Evolutionary conservation across 2,888 invertebrate genomes (phyloP).

Genomic region (Drosophila birchii): DNA sequence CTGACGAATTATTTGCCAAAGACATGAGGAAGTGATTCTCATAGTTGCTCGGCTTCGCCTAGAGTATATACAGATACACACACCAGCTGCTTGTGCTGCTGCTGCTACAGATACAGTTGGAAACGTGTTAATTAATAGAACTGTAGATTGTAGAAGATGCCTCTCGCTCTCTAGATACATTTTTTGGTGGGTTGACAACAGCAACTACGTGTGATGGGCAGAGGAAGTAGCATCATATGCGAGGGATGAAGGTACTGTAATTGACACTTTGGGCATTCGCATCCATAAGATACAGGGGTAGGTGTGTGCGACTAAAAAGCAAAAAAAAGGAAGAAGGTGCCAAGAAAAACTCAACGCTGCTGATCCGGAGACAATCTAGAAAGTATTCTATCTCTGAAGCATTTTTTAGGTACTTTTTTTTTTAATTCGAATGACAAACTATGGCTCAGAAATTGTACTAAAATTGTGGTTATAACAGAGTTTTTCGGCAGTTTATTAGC

Average conservation of each 20-base stretch:
- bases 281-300: neutral
- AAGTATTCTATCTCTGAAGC: neutral
- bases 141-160: slow-evolving; percentile 18
- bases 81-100: slow-evolving; percentile 3
- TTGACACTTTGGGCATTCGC: slow-evolving; percentile 13
- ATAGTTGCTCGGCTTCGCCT: slow-evolving; percentile 32
- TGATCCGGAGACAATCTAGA: neutral
- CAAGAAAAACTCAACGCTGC: slow-evolving; percentile 2
- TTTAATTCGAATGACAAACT: neutral
- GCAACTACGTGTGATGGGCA: slow-evolving; percentile 14
- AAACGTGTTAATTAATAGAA: slow-evolving; percentile 42
- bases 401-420: neutral
- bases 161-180: slow-evolving; percentile 13
- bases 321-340: neutral
- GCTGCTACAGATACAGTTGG: slow-evolving; percentile 9
- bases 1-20: slow-evolving; percentile 40
- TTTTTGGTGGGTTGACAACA: slow-evolving; percentile 8
- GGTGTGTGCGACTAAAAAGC: neutral
- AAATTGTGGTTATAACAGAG: neutral
- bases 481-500: neutral
- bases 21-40: slow-evolving; percentile 45
- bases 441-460: neutral
- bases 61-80: slow-evolving; percentile 16
- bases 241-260: slow-evolving; percentile 22
- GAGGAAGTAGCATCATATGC: slow-evolving; percentile 1